Percentiles rank a stretch among this genome's conserved stretches.
These are phyloP conservation scores for Araneus ventricosus DNA, from an alignment of 1,140 invertebrate species.

Conservation along the genomic window DNA sequence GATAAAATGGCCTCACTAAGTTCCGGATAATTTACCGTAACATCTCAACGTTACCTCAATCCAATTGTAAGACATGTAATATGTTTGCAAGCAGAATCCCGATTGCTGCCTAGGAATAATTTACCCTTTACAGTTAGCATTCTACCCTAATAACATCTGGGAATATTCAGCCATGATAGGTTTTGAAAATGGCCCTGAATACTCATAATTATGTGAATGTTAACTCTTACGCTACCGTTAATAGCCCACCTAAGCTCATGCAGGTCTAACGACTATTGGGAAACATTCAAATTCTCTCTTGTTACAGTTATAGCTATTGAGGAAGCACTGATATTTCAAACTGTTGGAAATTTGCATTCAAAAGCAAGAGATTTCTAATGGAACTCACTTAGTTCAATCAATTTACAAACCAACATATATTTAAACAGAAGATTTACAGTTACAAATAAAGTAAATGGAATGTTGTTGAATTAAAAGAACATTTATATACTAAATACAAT, in stretches of 20 bases:
- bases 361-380: neutral
- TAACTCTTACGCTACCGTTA: neutral
- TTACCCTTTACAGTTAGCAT: conserved; percentile 5
- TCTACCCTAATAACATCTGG: neutral
- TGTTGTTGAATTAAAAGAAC: too few species aligned
- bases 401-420: too few species aligned
- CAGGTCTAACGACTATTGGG: neutral
- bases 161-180: neutral
- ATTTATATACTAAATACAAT: too few species aligned
- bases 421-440: too few species aligned
- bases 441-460: too few species aligned
- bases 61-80: conserved; percentile 2
- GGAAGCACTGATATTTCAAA: neutral
- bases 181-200: conserved; percentile 8
- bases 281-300: neutral
- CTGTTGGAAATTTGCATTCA: neutral
- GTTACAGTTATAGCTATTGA: neutral
- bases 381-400: neutral
- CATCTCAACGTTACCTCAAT: neutral
- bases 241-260: neutral
- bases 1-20: neutral
- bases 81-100: conserved; percentile 8
- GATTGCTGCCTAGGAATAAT: neutral
- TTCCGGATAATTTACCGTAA: neutral
- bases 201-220: neutral